These are phyloP conservation scores for Dasyprocta punctata DNA, from an alignment of 2,113 vertebrate species.

Conservation along the genomic window DNA sequence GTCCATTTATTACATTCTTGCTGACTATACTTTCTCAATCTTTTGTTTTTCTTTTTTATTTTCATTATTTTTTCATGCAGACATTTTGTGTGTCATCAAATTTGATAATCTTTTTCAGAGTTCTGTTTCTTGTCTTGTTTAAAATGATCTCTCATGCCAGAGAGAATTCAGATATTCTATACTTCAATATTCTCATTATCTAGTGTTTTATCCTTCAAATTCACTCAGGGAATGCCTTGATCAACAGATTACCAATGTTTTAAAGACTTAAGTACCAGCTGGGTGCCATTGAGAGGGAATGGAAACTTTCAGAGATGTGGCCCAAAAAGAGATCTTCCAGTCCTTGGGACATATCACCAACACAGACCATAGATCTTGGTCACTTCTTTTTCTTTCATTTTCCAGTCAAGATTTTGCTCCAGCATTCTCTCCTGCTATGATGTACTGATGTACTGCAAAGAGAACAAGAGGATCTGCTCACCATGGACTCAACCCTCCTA, in stretches of 20 bases:
- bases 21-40: neutral
- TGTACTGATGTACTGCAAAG: neutral
- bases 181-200: slow-evolving; percentile 35
- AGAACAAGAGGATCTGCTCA: neutral
- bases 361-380: fast-evolving
- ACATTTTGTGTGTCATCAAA: neutral
- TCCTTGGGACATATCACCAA: neutral
- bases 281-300: no score
- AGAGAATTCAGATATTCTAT: neutral
- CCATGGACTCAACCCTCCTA: neutral
- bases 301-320: neutral
- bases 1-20: neutral
- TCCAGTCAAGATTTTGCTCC: neutral
- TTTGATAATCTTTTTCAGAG: neutral
- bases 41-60: neutral
- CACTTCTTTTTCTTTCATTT: neutral
- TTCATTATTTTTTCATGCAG: neutral
- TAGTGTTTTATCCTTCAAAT: neutral
- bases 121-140: neutral
- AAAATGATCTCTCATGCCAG: neutral
- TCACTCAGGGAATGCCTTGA: neutral
- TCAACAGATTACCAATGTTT: neutral
- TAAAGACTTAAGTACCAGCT: neutral
- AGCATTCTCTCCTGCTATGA: neutral
- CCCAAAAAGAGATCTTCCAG: neutral